A percentile compares a stretch with the other conserved stretches of the same genome.
Evolutionary conservation across 2,888 invertebrate genomes (phyloP).

Genomic region (Anthrax anthrax): DNA sequence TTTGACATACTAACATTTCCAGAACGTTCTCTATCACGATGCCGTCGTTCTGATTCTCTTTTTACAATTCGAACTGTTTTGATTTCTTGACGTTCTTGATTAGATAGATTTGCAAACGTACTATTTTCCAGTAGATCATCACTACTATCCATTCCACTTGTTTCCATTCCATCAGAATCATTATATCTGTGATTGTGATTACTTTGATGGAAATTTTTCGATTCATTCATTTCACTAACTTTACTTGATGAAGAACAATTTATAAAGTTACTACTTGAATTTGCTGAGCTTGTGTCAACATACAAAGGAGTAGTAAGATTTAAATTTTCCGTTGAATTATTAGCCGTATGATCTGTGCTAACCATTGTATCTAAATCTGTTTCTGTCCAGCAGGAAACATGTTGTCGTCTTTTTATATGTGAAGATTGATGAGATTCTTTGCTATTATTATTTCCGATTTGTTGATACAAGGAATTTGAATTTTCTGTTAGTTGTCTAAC

Average conservation of each 20-base stretch:
- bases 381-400: slow-evolving; percentile 64
- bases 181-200: slow-evolving; percentile 6
- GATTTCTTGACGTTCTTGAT: slow-evolving; percentile 73
- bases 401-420: slow-evolving; percentile 41
- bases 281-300: slow-evolving; percentile 43
- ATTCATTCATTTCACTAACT: slow-evolving; percentile 22
- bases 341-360: slow-evolving; percentile 55
- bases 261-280: slow-evolving; percentile 15
- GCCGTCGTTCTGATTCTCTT: slow-evolving; percentile 74
- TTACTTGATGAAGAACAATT: slow-evolving; percentile 21
- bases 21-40: slow-evolving; percentile 61
- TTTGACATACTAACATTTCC: slow-evolving; percentile 21
- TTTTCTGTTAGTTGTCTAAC: slow-evolving; percentile 74
- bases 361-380: slow-evolving; percentile 78
- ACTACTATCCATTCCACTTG: slow-evolving; percentile 31
- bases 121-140: slow-evolving; percentile 31
- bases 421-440: slow-evolving; percentile 11
- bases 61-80: slow-evolving; percentile 90
- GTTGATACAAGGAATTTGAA: slow-evolving; percentile 52
- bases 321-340: slow-evolving; percentile 23
- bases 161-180: slow-evolving; percentile 29
- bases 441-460: slow-evolving; percentile 38
- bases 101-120: slow-evolving; percentile 43
- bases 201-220: slow-evolving; percentile 14
- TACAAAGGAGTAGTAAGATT: slow-evolving; percentile 45